Percentiles rank a stretch among this genome's conserved stretches.
These are phyloP conservation scores for Oasisia sp. DNA, from an alignment of 2,888 invertebrate species.

Conservation along the genomic window DNA sequence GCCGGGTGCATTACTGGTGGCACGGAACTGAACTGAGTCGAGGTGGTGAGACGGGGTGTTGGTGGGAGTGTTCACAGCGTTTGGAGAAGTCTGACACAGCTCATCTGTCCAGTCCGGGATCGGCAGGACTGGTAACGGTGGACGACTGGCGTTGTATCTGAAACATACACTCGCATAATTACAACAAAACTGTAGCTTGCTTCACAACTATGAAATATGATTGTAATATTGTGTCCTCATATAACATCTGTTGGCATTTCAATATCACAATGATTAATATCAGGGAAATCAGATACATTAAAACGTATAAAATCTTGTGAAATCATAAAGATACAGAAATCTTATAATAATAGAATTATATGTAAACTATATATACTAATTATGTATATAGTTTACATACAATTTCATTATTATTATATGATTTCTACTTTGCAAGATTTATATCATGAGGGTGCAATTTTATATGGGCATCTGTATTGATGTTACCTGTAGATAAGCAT, in stretches of 20 bases:
- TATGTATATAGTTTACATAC: no score
- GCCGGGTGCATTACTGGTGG: not conserved
- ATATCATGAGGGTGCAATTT: not conserved
- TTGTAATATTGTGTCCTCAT: not conserved
- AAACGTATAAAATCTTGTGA: not conserved
- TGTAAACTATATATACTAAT: no score
- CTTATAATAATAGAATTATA: not conserved
- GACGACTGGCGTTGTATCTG: constrained; percentile 28
- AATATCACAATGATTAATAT: no score
- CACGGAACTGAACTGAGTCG: not conserved
- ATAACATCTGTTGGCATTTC: no score
- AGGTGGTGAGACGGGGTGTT: not conserved
- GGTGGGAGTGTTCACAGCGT: not conserved
- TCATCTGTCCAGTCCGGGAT: constrained; percentile 19
- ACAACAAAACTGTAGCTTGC: not conserved
- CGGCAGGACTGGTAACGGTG: constrained; percentile 23
- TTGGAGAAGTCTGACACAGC: not conserved
- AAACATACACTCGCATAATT: not conserved
- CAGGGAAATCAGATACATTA: not conserved
- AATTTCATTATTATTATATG: not conserved
- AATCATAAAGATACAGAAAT: not conserved
- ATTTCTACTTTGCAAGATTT: no score
- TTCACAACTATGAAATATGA: no score
- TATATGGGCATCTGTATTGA: no score
- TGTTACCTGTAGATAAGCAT: not conserved